Conservation (phyloP, 2,113 vertebrate genomes). For the Rhodinocichla rosea region DNA sequence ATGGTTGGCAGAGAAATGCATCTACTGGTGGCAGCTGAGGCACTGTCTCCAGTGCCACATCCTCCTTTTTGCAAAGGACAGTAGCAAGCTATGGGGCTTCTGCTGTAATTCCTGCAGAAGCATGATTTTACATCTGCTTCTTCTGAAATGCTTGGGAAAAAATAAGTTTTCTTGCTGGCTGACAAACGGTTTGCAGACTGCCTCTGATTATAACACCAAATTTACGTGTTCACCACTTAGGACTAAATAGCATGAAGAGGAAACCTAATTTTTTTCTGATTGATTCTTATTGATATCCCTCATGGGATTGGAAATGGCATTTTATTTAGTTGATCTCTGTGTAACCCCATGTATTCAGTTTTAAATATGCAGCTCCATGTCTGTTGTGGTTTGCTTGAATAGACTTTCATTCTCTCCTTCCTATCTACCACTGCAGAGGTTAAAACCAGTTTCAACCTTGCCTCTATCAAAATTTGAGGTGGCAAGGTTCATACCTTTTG, state of each 20-base stretch:
- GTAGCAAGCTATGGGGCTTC: neutral
- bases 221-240: neutral
- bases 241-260: neutral
- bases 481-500: neutral
- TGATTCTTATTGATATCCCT: neutral
- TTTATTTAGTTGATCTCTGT: neutral
- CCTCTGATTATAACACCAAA: neutral
- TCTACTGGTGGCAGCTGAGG: neutral
- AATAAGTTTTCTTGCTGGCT: neutral
- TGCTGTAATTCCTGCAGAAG: neutral
- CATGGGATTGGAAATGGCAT: neutral
- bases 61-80: neutral
- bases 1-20: conserved; percentile 48
- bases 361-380: fast-evolving
- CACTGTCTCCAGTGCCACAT: neutral
- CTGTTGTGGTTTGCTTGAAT: neutral
- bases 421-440: neutral
- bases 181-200: neutral
- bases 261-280: neutral
- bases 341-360: neutral
- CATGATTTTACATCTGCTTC: neutral
- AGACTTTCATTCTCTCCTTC: neutral
- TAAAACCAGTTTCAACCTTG: neutral
- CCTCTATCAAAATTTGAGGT: neutral
- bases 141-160: conserved; percentile 24